Conservation (phyloP, 2,113 vertebrate species). For the Panthera uncia region DNA sequence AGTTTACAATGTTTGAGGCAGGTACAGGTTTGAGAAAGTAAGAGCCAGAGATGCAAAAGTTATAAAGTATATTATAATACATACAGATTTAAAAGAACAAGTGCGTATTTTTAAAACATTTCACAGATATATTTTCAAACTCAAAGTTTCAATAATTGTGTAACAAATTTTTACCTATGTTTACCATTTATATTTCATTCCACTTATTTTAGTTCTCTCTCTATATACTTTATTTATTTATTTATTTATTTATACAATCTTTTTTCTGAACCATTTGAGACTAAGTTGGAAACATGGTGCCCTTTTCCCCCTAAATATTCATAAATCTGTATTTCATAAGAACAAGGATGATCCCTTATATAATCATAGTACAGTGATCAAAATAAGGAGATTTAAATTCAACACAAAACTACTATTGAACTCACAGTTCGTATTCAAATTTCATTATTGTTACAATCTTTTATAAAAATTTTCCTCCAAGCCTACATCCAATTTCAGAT, state of each 20-base stretch:
- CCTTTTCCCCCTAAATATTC: not conserved
- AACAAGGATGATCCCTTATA: not conserved
- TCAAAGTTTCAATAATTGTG: not conserved
- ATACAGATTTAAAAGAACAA: not conserved
- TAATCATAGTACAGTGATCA: not conserved
- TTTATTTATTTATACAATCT: not conserved
- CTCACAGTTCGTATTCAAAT: not conserved
- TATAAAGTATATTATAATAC: not conserved
- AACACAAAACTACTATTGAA: conserved; percentile 6
- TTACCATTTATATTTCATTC: not conserved
- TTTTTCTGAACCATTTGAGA: not conserved
- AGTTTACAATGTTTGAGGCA: not conserved
- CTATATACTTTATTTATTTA: not conserved
- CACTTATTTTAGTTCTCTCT: not conserved
- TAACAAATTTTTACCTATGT: not conserved
- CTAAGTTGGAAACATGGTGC: not conserved
- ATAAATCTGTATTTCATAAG: not conserved
- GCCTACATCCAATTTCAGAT: not conserved
- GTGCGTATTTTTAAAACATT: not conserved
- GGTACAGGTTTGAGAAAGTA: not conserved
- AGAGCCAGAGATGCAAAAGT: not conserved
- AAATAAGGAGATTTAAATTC: not conserved
- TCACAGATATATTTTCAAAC: not conserved
- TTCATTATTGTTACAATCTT: not conserved
- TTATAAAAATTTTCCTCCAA: not conserved